Evolutionary conservation across 1,140 invertebrate species (phyloP).

Genomic region (Glossosoma conforme): DNA sequence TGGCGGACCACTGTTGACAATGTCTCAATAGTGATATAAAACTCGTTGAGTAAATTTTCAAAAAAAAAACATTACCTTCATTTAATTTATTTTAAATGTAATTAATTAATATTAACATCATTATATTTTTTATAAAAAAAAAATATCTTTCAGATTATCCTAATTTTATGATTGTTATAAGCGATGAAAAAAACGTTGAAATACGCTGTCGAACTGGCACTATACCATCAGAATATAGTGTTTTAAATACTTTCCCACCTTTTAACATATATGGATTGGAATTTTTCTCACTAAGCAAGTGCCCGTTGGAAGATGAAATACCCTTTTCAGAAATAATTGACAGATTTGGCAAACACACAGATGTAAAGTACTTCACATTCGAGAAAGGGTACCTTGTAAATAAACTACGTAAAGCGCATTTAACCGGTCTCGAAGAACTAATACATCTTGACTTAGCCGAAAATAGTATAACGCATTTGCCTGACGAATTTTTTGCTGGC

Average conservation of each 20-base stretch:
- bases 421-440: constrained; percentile 48
- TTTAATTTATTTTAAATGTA: too few species aligned
- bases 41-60: too few species aligned
- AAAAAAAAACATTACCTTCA: too few species aligned
- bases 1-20: too few species aligned
- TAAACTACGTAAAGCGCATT: constrained; percentile 48
- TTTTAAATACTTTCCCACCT: constrained; percentile 8
- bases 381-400: constrained; percentile 43
- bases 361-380: constrained; percentile 44
- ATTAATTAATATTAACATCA: too few species aligned
- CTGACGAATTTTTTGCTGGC: constrained; percentile 54
- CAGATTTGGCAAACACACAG: constrained; percentile 42
- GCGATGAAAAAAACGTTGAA: constrained; percentile 4
- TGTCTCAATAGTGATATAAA: too few species aligned
- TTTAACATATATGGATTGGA: neutral
- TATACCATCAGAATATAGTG: constrained; percentile 13
- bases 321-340: constrained; percentile 43
- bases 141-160: constrained; percentile 17
- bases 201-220: constrained; percentile 4
- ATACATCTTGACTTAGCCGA: constrained; percentile 45
- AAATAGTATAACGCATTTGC: constrained; percentile 50
- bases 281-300: constrained; percentile 42
- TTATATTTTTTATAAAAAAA: too few species aligned
- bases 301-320: constrained; percentile 39
- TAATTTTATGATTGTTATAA: constrained; percentile 2